A percentile compares a stretch with the other conserved stretches of the same genome.
These are phyloP conservation scores for Cyclophora punctaria DNA, from an alignment of 2,888 invertebrate species.

Conservation along the genomic window DNA sequence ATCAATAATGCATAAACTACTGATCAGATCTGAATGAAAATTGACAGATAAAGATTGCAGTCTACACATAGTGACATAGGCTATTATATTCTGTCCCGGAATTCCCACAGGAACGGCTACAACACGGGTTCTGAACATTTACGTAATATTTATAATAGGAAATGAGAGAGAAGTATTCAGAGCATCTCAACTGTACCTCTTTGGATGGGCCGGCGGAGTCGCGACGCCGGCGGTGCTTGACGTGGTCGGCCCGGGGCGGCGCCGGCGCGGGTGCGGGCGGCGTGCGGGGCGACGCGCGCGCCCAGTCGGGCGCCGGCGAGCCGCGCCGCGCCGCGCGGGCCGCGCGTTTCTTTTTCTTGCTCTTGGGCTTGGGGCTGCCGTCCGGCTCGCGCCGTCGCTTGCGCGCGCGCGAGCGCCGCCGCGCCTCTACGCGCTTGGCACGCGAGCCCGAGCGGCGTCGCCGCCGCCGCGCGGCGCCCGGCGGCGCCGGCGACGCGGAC, in stretches of 20 bases:
- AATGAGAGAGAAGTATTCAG: not conserved
- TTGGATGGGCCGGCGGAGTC: constrained; percentile 78
- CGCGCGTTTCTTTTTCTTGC: constrained; percentile 46
- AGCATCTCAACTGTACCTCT: constrained; percentile 55
- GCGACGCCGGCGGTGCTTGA: constrained; percentile 49
- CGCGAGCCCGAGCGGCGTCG: constrained; percentile 30
- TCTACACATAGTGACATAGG: too few species aligned
- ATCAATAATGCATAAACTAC: too few species aligned
- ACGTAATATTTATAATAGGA: too few species aligned
- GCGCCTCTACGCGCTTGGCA: constrained; percentile 24
- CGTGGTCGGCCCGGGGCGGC: constrained; percentile 23
- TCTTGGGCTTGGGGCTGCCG: constrained; percentile 30
- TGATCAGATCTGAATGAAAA: too few species aligned
- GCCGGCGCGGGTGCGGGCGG: constrained; percentile 27
- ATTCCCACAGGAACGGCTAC: too few species aligned
- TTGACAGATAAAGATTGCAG: not conserved
- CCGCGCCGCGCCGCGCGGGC: constrained; percentile 28
- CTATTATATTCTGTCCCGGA: too few species aligned
- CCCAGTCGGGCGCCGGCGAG: constrained; percentile 34
- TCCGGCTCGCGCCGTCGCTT: constrained; percentile 29
- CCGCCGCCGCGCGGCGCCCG: constrained; percentile 27
- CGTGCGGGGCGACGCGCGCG: constrained; percentile 44
- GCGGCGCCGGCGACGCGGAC: constrained; percentile 19
- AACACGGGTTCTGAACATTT: too few species aligned
- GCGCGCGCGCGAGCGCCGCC: constrained; percentile 31